These are phyloP conservation scores for Chelonia mydas DNA, from an alignment of 2,797 vertebrate genomes.

Conservation along the genomic window DNA sequence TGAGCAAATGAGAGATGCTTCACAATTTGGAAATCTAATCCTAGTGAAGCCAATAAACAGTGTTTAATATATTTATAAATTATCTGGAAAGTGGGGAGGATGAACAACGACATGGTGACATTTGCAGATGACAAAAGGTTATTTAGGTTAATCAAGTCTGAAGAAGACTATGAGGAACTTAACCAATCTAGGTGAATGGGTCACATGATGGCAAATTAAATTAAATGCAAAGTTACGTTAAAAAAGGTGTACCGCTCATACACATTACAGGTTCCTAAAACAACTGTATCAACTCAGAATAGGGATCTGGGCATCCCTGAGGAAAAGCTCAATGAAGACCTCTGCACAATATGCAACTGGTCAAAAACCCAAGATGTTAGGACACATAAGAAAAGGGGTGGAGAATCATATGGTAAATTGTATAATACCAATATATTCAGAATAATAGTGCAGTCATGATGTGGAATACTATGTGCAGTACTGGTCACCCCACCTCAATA, in stretches of 20 bases:
- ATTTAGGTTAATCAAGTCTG: not conserved
- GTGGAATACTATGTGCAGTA: not conserved
- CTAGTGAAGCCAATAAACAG: not conserved
- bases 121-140: not conserved
- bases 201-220: not conserved
- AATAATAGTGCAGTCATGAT: not conserved
- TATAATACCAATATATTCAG: not conserved
- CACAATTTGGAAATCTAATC: not conserved
- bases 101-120: not conserved
- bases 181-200: not conserved
- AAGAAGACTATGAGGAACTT: not conserved
- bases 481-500: not conserved
- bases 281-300: not conserved
- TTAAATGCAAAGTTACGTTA: not conserved
- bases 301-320: not conserved
- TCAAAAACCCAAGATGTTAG: not conserved
- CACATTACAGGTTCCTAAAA: not conserved
- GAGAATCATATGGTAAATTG: not conserved
- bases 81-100: not conserved
- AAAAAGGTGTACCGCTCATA: not conserved
- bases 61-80: not conserved
- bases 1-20: not conserved
- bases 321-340: not conserved
- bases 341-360: not conserved
- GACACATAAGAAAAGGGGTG: not conserved